Evolutionary conservation across 2,888 invertebrate species (phyloP), one percentile per base, ranked within the genome.

Genomic region (Frankliniella intonsa): DNA sequence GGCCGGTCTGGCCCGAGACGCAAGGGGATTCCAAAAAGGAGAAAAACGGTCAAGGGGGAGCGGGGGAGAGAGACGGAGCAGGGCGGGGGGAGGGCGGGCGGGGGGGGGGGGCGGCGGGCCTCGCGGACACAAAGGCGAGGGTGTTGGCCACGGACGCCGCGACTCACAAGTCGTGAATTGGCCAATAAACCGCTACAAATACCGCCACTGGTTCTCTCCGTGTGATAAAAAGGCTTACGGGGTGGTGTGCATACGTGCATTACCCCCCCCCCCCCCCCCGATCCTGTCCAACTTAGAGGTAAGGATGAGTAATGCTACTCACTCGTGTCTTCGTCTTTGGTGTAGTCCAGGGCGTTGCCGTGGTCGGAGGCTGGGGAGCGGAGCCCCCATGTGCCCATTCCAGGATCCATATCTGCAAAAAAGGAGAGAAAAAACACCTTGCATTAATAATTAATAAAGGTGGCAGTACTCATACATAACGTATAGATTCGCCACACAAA

Each of bases 311-410:
- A 69, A 22, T 22, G 11, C 22, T 69, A 69, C 69, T 76, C 10
- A 76, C 69, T 76, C 25, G 69, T 76, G 22, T 76, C 69, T 25
- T 76, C 69, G 69, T 76, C 69, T 25, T 76, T 76, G 69, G 69
- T 76, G 69, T 76, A 76, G 25, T 76, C 69, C 25, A 76, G 22
- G 69, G 69, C 69, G 69, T 76, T 76, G 69, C 69, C 69, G 69
- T 76, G 69, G 25, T 76, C 69, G 9, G 69, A 76, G 25, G 22
- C 69, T 12, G 69, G 69, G 25, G 69, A 76, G 69, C 69, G 69
- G 9, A 76, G 69, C 25, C 69, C 25, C 22, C 22, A 25, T 22
- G 12, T 22, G 22, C 25, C 22, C 69, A 76, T 76, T 12, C 19
- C 17, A 19, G 69, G 22, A 22, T 76, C 69, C 69, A 76, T 76